Evolutionary conservation across 2,113 vertebrate species (phyloP).

Genomic region (Paralichthys olivaceus): DNA sequence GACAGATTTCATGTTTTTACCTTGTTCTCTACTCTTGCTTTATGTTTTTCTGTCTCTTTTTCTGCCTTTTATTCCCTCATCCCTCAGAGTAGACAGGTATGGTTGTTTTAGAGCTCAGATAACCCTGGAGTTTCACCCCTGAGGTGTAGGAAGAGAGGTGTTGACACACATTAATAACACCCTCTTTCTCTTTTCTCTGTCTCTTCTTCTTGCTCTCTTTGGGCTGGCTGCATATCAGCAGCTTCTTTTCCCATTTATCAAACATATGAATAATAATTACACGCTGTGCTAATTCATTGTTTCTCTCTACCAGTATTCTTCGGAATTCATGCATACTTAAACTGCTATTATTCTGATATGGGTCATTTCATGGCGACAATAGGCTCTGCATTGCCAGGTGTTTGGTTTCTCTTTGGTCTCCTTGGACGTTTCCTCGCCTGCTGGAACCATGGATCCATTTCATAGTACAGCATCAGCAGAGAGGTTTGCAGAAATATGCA

Average conservation of each 20-base stretch:
- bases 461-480: slow-evolving; percentile 36
- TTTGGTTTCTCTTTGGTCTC: slow-evolving; percentile 46
- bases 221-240: slow-evolving; percentile 56
- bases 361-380: slow-evolving; percentile 75
- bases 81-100: slow-evolving; percentile 39
- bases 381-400: slow-evolving; percentile 51
- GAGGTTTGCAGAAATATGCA: slow-evolving; percentile 31
- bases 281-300: slow-evolving; percentile 71
- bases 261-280: slow-evolving; percentile 79
- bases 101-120: slow-evolving; percentile 57
- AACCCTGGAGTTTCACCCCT: slow-evolving; percentile 46
- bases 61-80: slow-evolving; percentile 23
- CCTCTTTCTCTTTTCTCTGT: slow-evolving; percentile 20
- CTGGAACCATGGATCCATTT: slow-evolving; percentile 32
- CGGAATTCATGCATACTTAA: slow-evolving; percentile 74
- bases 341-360: slow-evolving; percentile 72
- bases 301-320: slow-evolving; percentile 61
- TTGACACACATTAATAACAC: slow-evolving; percentile 68
- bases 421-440: slow-evolving; percentile 34
- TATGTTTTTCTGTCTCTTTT: neutral
- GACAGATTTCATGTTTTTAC: slow-evolving; percentile 14
- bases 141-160: slow-evolving; percentile 43
- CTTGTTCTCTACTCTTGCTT: slow-evolving; percentile 6
- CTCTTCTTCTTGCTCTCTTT: slow-evolving; percentile 23
- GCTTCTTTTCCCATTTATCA: slow-evolving; percentile 62